Percentiles rank a stretch among this genome's conserved stretches.
Evolutionary conservation across 2,888 invertebrate species (phyloP).

Genomic region (Rosalia funebris): DNA sequence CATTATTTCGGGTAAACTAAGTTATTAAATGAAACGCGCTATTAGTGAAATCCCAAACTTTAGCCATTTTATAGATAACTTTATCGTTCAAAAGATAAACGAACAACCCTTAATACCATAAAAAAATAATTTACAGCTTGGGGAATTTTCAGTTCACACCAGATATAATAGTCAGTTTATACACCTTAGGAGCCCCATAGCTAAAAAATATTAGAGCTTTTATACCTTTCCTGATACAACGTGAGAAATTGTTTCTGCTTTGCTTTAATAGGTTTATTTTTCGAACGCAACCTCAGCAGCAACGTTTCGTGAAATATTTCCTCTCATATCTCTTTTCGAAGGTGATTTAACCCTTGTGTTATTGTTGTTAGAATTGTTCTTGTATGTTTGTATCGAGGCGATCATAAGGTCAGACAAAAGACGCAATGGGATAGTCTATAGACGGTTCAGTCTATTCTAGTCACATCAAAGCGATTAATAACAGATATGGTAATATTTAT

Average conservation of each 20-base stretch:
- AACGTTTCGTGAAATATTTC: not conserved
- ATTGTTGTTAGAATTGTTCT: not conserved
- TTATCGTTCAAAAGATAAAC: too few species aligned
- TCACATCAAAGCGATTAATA: too few species aligned
- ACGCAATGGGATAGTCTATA: too few species aligned
- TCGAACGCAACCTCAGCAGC: not conserved
- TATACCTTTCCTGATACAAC: slow-evolving; percentile 1
- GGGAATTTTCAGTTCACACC: not conserved
- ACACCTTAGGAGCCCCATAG: not conserved
- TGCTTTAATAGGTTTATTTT: slow-evolving; percentile 9
- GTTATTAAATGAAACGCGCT: too few species aligned
- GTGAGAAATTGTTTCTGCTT: slow-evolving; percentile 8
- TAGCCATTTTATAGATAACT: too few species aligned
- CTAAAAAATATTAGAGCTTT: slow-evolving; percentile 5
- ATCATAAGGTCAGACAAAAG: too few species aligned
- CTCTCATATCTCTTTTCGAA: not conserved
- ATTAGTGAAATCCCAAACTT: too few species aligned
- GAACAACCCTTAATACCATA: not conserved
- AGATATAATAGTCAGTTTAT: not conserved
- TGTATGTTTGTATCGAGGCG: not conserved
- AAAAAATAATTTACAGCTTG: not conserved
- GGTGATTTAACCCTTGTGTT: not conserved
- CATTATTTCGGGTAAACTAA: too few species aligned
- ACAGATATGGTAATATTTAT: too few species aligned
- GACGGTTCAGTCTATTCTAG: too few species aligned